Percentiles rank a stretch among this genome's conserved stretches.
phyloP scores from a whole-genome alignment of 2,113 vertebrate genomes.

The Tor tambroides region DNA sequence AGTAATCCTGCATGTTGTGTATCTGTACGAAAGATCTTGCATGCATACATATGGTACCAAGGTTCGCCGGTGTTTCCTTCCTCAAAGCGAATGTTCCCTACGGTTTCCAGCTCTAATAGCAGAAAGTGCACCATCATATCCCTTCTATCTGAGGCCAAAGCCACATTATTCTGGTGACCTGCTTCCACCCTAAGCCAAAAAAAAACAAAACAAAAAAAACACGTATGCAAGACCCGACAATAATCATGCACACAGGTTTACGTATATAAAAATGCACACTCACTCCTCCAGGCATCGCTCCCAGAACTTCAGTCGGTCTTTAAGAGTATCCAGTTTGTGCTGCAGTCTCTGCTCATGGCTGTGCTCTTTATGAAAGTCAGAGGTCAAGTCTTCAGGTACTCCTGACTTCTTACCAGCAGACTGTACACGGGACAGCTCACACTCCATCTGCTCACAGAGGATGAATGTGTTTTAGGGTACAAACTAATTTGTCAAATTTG shows the following conservation, averaged over 20 bases:
- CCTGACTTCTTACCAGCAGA: slow-evolving; percentile 57
- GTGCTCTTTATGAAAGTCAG: slow-evolving; percentile 57
- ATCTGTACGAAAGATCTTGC: background rate
- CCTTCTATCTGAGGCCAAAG: slow-evolving; percentile 71
- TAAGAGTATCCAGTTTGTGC: slow-evolving; percentile 75
- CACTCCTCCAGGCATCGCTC: slow-evolving; percentile 78
- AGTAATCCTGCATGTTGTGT: background rate
- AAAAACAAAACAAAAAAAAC: background rate
- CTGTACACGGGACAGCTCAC: slow-evolving; percentile 69
- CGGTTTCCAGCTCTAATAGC: slow-evolving; percentile 81
- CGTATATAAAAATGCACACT: slow-evolving; percentile 48
- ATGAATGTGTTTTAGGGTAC: background rate
- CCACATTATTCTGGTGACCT: slow-evolving; percentile 69
- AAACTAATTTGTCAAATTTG: too few species aligned
- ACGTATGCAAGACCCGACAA: background rate
- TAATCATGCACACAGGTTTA: slow-evolving; percentile 8
- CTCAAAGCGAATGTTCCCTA: slow-evolving; percentile 85
- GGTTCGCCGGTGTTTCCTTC: slow-evolving; percentile 77
- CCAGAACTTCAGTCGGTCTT: slow-evolving; percentile 74
- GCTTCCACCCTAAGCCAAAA: slow-evolving; percentile 73
- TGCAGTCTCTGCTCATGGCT: slow-evolving; percentile 68
- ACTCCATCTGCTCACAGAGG: slow-evolving; percentile 72
- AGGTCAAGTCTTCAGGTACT: slow-evolving; percentile 43
- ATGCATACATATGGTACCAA: slow-evolving; percentile 69
- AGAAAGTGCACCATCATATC: slow-evolving; percentile 76